A percentile compares a stretch with the other conserved stretches of the same genome.
These are phyloP conservation scores for Rynchops niger DNA, from an alignment of 2,113 vertebrate genomes.

Conservation along the genomic window DNA sequence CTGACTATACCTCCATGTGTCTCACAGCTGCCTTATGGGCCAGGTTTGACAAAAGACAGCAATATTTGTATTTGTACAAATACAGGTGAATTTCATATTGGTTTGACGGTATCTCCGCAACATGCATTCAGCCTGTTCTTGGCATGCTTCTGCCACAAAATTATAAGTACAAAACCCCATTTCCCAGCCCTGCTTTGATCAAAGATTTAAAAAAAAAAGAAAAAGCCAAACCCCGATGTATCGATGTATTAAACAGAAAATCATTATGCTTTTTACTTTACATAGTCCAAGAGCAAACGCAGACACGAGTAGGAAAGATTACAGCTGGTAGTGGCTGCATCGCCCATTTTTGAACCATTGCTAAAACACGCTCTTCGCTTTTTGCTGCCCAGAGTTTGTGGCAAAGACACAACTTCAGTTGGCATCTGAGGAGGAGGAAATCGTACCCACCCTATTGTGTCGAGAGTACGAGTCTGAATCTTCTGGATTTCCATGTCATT, in stretches of 20 bases:
- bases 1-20: neutral
- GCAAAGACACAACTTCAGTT: neutral
- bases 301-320: neutral
- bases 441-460: neutral
- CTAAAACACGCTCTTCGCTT: neutral
- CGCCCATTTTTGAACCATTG: neutral
- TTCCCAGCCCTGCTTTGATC: neutral
- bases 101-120: too few relatives aligned
- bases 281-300: neutral
- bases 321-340: neutral
- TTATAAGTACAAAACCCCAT: neutral
- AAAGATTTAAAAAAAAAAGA: neutral
- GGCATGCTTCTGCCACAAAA: neutral
- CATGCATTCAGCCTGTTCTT: neutral
- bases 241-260: neutral
- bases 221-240: neutral
- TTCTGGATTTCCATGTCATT: conserved; percentile 42
- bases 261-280: neutral
- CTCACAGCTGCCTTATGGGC: neutral
- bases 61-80: neutral
- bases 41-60: neutral
- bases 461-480: neutral
- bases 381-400: neutral
- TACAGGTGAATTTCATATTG: neutral
- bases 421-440: neutral